Percentiles rank a stretch among this genome's conserved stretches.
These are phyloP conservation scores for Molothrus ater DNA, from an alignment of 2,797 vertebrate species.

Conservation along the genomic window DNA sequence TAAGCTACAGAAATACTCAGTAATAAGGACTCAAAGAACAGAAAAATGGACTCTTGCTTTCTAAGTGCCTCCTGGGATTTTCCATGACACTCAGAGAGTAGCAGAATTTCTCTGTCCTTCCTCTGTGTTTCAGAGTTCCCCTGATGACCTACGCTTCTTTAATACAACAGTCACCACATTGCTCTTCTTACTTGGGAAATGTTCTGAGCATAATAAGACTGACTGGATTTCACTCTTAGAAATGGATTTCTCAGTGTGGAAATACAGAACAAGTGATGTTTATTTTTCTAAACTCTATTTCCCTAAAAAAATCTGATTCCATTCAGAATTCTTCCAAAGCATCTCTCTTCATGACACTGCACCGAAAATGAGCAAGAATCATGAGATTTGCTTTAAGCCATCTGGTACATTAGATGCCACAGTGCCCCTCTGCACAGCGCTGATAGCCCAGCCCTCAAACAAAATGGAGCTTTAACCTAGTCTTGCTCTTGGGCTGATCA, in stretches of 20 bases:
- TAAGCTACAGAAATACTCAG: background rate
- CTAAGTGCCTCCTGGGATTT: background rate
- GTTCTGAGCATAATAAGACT: background rate
- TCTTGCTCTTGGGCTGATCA: background rate
- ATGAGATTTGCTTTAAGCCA: background rate
- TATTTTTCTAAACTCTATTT: background rate
- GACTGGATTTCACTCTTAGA: background rate
- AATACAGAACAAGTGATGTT: background rate
- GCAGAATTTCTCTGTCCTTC: background rate
- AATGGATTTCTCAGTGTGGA: background rate
- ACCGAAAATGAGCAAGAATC: background rate
- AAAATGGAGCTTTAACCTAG: background rate
- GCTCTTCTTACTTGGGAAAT: background rate
- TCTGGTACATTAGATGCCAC: background rate
- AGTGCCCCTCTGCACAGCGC: accelerated
- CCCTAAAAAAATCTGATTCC: background rate
- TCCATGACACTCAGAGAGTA: background rate
- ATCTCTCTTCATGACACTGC: background rate
- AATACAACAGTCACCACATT: accelerated
- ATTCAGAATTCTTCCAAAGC: background rate
- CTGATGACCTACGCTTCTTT: background rate
- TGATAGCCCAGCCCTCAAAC: background rate
- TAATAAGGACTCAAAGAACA: background rate
- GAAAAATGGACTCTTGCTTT: background rate
- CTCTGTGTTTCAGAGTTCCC: background rate